A percentile compares a stretch with the other conserved stretches of the same genome.
Conservation (phyloP, 2,888 invertebrate genomes). For the Latrodectus elegans region DNA sequence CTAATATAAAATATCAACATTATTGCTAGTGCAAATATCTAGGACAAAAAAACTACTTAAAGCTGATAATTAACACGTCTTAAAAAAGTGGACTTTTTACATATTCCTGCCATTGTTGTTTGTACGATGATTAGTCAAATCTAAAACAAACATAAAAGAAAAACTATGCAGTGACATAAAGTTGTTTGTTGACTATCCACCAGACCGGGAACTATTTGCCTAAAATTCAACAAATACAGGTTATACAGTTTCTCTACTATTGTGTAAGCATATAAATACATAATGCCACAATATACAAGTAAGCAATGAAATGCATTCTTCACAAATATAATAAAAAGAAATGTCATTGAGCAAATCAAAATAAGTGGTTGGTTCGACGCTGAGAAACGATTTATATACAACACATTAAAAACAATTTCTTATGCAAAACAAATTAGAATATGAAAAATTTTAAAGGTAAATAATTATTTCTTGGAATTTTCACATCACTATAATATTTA, state of each 20-base stretch:
- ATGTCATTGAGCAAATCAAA: conserved; percentile 60
- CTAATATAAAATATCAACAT: conserved; percentile 69
- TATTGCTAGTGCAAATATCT: conserved; percentile 69
- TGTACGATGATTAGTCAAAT: conserved; percentile 49
- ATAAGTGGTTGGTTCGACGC: conserved; percentile 51
- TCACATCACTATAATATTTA: conserved; percentile 14
- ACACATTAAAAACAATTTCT: not conserved
- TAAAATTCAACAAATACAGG: too few relatives aligned
- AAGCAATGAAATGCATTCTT: conserved; percentile 6
- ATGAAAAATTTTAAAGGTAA: not conserved
- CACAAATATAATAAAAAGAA: conserved; percentile 13
- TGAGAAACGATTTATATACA: conserved; percentile 26
- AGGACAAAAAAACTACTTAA: conserved; percentile 66
- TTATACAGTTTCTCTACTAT: too few relatives aligned
- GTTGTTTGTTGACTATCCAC: conserved; percentile 9
- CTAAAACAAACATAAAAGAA: conserved; percentile 56
- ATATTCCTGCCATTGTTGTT: conserved; percentile 68
- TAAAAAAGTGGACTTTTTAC: conserved; percentile 68
- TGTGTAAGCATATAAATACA: too few relatives aligned
- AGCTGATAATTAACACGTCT: conserved; percentile 57
- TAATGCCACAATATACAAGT: conserved; percentile 31
- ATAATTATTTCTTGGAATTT: not conserved
- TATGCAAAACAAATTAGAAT: not conserved
- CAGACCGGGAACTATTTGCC: not conserved
- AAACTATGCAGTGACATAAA: conserved; percentile 30